Conservation (phyloP, 2,888 invertebrate species). For the Invenusta paracnida region DNA sequence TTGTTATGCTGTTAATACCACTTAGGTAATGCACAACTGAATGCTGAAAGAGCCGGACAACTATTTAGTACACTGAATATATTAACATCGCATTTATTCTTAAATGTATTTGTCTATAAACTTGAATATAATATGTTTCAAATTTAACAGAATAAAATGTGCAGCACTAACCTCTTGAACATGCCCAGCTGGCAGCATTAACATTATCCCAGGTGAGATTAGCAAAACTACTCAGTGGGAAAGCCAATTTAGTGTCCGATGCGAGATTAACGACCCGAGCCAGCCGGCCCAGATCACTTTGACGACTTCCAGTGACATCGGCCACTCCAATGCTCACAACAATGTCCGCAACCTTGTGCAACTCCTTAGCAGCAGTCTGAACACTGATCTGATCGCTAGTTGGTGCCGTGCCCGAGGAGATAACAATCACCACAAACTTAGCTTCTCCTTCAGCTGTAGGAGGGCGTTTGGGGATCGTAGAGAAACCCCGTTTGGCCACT, state of each 20-base stretch:
- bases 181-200: background rate
- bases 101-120: too few species aligned
- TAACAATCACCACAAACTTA: background rate
- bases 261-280: background rate
- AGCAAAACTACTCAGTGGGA: background rate
- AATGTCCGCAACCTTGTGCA: background rate
- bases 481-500: background rate
- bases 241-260: background rate
- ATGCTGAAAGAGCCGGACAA: too few species aligned
- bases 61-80: too few species aligned
- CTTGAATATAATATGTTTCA: too few species aligned
- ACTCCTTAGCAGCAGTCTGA: background rate
- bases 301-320: background rate
- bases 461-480: background rate
- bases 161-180: background rate
- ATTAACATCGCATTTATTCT: too few species aligned
- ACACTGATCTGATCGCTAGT: background rate
- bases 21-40: too few species aligned
- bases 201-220: background rate
- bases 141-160: too few species aligned
- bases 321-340: constrained; percentile 12
- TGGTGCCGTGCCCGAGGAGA: background rate
- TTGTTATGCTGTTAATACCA: too few species aligned
- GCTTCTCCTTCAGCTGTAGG: background rate
- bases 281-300: background rate